These are phyloP conservation scores for Elymnias hypermnestra DNA, from an alignment of 1,140 invertebrate genomes.

Conservation along the genomic window DNA sequence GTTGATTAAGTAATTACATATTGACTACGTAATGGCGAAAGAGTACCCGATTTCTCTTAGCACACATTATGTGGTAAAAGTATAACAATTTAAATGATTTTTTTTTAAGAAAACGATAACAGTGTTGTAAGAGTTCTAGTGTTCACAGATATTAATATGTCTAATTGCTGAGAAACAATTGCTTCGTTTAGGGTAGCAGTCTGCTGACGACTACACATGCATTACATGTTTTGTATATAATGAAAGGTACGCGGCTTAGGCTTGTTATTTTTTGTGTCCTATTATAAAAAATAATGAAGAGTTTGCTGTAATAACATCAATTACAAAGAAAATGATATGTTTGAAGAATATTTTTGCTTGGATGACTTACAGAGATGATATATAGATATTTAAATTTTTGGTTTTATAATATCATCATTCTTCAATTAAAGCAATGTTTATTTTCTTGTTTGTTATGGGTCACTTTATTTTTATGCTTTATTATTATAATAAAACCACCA, in stretches of 20 bases:
- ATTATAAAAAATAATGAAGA: not conserved
- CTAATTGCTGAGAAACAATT: not conserved
- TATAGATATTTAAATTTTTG: too few species aligned
- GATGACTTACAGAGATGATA: too few species aligned
- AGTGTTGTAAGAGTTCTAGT: too few species aligned
- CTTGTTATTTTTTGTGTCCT: not conserved
- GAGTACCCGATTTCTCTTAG: constrained; percentile 8
- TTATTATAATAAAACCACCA: too few species aligned
- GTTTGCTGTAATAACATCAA: too few species aligned
- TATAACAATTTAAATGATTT: too few species aligned
- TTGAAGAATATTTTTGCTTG: too few species aligned
- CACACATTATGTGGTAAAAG: not conserved
- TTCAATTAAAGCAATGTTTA: too few species aligned
- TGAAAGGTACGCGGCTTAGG: not conserved
- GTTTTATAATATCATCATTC: too few species aligned
- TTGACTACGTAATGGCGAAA: constrained; percentile 4
- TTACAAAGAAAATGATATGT: too few species aligned
- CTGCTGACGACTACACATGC: constrained; percentile 15
- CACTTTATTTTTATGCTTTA: too few species aligned
- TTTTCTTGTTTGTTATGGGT: too few species aligned
- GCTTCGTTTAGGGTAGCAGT: constrained; percentile 12
- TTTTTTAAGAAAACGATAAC: not conserved
- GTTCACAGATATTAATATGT: not conserved
- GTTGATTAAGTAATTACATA: not conserved
- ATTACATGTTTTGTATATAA: constrained; percentile 10